phyloP scores from a whole-genome alignment of 2,888 invertebrate genomes.

The Lasioglossum pauxillum region DNA sequence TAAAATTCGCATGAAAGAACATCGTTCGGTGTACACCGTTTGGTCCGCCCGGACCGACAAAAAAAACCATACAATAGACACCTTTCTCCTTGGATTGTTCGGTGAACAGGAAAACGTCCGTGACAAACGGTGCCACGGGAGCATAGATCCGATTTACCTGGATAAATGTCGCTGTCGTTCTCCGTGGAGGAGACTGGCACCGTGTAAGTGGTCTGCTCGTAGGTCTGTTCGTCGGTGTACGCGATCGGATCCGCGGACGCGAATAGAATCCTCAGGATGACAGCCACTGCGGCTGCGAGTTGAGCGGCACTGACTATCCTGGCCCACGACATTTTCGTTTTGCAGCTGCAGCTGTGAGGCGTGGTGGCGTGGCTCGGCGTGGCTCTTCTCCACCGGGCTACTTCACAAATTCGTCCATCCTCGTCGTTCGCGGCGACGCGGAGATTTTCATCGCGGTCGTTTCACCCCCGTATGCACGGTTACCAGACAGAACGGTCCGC shows the following conservation, averaged over 20 bases:
- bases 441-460: conserved; percentile 43
- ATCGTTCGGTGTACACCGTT: neutral
- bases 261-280: conserved; percentile 65
- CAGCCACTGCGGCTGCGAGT: conserved; percentile 64
- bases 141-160: conserved; percentile 72
- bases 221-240: conserved; percentile 64
- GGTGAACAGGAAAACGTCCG: neutral
- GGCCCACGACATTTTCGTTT: conserved; percentile 78
- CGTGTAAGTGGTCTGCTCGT: conserved; percentile 67
- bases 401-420: conserved; percentile 73
- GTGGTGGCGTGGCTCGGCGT: conserved; percentile 28
- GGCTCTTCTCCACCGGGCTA: conserved; percentile 48
- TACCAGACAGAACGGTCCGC: neutral
- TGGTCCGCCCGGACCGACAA: neutral
- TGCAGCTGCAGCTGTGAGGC: conserved; percentile 65
- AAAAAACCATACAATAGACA: neutral
- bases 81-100: conserved; percentile 9
- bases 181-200: conserved; percentile 66
- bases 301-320: conserved; percentile 75
- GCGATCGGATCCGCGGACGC: conserved; percentile 59
- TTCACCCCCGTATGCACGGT: conserved; percentile 32
- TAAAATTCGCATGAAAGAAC: neutral
- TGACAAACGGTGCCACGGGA: neutral
- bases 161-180: conserved; percentile 73
- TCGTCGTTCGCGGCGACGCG: conserved; percentile 41